Base-by-base conservation (phyloP, 2,113 vertebrate species). In the Pongo pygmaeus region DNA sequence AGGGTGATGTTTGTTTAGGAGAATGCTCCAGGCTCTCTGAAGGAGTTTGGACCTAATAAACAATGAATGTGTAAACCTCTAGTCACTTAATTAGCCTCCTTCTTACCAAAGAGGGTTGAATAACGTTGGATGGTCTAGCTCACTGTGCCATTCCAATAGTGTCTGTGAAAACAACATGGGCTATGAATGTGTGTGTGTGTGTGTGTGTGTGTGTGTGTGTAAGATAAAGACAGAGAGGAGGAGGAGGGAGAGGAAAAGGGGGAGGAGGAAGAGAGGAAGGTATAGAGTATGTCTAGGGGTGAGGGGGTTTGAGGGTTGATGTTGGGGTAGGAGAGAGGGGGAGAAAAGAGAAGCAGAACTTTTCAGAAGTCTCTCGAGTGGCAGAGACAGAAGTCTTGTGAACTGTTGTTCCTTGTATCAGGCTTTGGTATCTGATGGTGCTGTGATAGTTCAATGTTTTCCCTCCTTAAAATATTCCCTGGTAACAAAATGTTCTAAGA, bases 401-500 rank as follows among this genome's bases (percentile, higher is more conserved):
- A 97, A 98, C 88, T 85, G 95, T 67, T 94, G 96, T 87, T 96
- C 93, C 97, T 95, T 95, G 87, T 94, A 81, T 69, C 70, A 88
- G 77, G 74, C 70, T 95, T 96, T 40, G 84, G 80, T 88, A 88
- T 90, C 97, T 98, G 84, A 91, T 77, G 91, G 97, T 55, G 77
- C 92, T 90, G 88, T 85, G 61, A 88, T 77, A 89, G 75, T 59
- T 96, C 94, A 94, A 6, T 96, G 95, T 95, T 98, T 96, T 94
- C 84, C 64, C 93, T 98, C 77, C 95, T 94, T 93, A 94, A 97
- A 97, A 97, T 90, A 96, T 81, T 93, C 88, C 57, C 88, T 85
- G 77, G 95, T 97, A 97, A 98, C 97, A 97, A 97, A 97, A 98
- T 97, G 97, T 98, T 98, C 98, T 95, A 74, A 97, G 96, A 90